Conservation (phyloP, 2,113 vertebrate species). For the Semicossyphus pulcher region DNA sequence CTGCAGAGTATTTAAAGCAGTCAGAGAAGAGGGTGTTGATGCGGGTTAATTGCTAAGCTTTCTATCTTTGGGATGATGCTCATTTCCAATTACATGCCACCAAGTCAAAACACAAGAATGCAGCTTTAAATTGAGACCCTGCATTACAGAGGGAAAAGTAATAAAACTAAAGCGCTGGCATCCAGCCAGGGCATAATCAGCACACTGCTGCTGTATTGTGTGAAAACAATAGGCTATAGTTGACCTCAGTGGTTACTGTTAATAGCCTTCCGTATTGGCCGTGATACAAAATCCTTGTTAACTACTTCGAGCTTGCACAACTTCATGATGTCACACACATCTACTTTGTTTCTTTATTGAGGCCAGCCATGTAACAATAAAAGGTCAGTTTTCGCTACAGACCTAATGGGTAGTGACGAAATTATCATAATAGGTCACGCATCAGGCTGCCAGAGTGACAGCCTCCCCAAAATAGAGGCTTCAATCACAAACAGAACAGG, state of each 20-base stretch:
- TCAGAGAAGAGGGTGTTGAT: not conserved
- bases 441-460: slow-evolving; percentile 20
- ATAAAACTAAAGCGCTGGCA: slow-evolving; percentile 33
- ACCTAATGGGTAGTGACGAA: slow-evolving; percentile 15
- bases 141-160: slow-evolving; percentile 20
- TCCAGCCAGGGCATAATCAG: slow-evolving; percentile 19
- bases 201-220: slow-evolving; percentile 54
- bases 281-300: slow-evolving; percentile 44
- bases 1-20: not conserved
- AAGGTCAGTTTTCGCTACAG: slow-evolving; percentile 34
- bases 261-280: slow-evolving; percentile 53
- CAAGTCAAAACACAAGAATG: slow-evolving; percentile 17
- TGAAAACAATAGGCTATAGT: slow-evolving; percentile 59
- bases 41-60: not conserved
- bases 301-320: slow-evolving; percentile 31
- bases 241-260: slow-evolving; percentile 47
- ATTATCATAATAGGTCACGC: slow-evolving; percentile 31
- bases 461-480: slow-evolving; percentile 29
- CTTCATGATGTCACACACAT: slow-evolving; percentile 52
- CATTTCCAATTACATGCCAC: not conserved
- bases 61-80: not conserved
- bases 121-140: slow-evolving; percentile 27
- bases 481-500: not conserved
- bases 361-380: slow-evolving; percentile 45
- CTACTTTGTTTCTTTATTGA: slow-evolving; percentile 57